Percentiles rank a stretch among this genome's conserved stretches.
Conservation (phyloP, 1,140 invertebrate genomes). For the Calliphora vicina region DNA sequence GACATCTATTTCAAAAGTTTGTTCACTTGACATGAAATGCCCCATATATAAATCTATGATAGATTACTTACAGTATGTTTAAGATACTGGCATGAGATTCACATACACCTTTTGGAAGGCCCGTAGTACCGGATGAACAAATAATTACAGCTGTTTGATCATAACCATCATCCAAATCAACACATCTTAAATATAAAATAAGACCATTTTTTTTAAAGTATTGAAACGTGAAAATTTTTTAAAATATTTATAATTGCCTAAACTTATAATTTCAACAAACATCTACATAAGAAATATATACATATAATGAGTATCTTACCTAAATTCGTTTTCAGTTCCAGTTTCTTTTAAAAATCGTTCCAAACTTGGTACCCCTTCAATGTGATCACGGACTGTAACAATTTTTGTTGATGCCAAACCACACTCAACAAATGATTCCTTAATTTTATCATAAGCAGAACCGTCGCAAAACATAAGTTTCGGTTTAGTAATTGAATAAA, state of each 20-base stretch:
- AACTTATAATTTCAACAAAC: too few species aligned
- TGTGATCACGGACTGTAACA: constrained; percentile 42
- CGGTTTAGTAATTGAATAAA: constrained; percentile 25
- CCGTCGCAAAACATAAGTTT: constrained; percentile 53
- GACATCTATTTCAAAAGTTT: too few species aligned
- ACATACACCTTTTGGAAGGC: constrained; percentile 78
- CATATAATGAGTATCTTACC: constrained; percentile 38
- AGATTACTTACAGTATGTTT: background rate
- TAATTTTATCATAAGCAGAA: constrained; percentile 45
- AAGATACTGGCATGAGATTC: constrained; percentile 64
- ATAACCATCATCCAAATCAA: constrained; percentile 33
- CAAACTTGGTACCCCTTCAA: constrained; percentile 46
- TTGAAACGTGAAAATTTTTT: background rate
- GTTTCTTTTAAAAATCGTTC: constrained; percentile 42
- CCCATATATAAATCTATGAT: too few species aligned
- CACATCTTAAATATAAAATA: constrained; percentile 38
- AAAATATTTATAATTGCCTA: too few species aligned
- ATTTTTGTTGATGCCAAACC: constrained; percentile 40
- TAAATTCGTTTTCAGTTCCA: constrained; percentile 40
- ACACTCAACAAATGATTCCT: constrained; percentile 42
- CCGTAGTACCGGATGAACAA: constrained; percentile 76
- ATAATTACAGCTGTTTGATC: constrained; percentile 56
- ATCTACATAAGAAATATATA: too few species aligned
- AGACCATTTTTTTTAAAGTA: background rate
- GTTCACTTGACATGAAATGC: too few species aligned